Percentiles rank a stretch among this genome's conserved stretches.
Evolutionary conservation across 1,140 invertebrate species (phyloP).

Genomic region (Sitobion miscanthi): DNA sequence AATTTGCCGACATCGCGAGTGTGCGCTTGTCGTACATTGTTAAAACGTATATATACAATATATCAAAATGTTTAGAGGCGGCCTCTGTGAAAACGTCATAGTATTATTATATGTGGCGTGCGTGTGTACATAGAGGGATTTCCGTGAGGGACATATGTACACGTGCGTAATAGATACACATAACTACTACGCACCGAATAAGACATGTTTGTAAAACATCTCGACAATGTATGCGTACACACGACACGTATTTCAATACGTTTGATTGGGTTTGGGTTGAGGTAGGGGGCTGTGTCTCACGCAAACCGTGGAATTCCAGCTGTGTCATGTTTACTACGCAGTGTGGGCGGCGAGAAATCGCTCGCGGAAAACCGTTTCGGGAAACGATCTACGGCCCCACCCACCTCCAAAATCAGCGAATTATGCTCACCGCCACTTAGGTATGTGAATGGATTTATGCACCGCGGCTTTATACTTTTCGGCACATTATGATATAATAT

Average conservation of each 20-base stretch:
- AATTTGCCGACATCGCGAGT: slow-evolving; percentile 9
- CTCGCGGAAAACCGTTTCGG: neutral
- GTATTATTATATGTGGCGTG: neutral
- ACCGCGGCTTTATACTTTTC: neutral
- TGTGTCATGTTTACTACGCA: no score
- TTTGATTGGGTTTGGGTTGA: no score
- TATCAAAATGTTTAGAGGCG: neutral
- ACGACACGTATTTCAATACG: neutral
- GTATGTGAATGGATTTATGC: neutral
- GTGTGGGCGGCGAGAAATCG: no score
- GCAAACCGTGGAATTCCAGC: neutral
- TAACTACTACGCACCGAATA: neutral
- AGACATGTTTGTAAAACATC: neutral
- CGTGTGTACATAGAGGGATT: neutral
- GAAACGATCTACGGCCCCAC: neutral
- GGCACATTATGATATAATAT: no score
- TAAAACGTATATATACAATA: neutral
- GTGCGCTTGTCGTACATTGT: neutral
- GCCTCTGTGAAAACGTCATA: neutral
- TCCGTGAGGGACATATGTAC: neutral
- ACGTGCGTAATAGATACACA: neutral
- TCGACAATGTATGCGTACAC: neutral
- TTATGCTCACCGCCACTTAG: neutral
- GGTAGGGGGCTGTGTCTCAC: neutral
- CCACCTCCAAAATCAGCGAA: neutral